Percentiles rank a stretch among this genome's conserved stretches.
Conservation (phyloP, 53 echinoderm and acorn worm genomes). For the Paelopatides confundens region DNA sequence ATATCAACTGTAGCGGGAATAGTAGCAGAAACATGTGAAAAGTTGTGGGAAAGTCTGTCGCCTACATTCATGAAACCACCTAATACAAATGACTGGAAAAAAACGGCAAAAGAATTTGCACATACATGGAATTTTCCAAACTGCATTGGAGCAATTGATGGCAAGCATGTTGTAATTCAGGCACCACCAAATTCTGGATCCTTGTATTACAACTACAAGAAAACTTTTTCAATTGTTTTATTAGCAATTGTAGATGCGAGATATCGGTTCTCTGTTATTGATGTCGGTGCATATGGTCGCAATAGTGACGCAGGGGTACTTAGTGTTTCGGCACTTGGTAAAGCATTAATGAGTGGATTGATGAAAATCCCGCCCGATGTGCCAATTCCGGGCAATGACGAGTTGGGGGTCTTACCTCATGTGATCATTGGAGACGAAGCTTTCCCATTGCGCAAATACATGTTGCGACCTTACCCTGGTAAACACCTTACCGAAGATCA, state of each 20-base stretch:
- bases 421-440: constrained; percentile 30
- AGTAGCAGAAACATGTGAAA: no score
- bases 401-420: constrained; percentile 1
- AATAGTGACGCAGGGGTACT: neutral
- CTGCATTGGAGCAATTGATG: constrained; percentile 18
- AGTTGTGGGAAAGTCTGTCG: no score
- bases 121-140: constrained; percentile 17
- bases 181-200: neutral
- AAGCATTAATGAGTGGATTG: no score
- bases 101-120: no score
- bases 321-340: constrained; percentile 37
- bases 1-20: no score
- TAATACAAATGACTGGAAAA: no score
- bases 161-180: constrained; percentile 40
- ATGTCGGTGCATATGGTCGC: constrained; percentile 12
- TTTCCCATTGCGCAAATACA: neutral
- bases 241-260: constrained; percentile 19
- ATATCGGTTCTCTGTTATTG: constrained; percentile 28
- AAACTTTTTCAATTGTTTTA: neutral
- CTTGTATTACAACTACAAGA: constrained; percentile 23
- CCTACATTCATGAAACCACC: no score
- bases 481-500: no score
- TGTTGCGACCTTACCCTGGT: no score
- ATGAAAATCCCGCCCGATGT: no score
- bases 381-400: constrained; percentile 30